Evolutionary conservation across 2,888 invertebrate genomes (phyloP), one percentile per base, ranked within the genome.

Genomic region (Lutraria lutraria): DNA sequence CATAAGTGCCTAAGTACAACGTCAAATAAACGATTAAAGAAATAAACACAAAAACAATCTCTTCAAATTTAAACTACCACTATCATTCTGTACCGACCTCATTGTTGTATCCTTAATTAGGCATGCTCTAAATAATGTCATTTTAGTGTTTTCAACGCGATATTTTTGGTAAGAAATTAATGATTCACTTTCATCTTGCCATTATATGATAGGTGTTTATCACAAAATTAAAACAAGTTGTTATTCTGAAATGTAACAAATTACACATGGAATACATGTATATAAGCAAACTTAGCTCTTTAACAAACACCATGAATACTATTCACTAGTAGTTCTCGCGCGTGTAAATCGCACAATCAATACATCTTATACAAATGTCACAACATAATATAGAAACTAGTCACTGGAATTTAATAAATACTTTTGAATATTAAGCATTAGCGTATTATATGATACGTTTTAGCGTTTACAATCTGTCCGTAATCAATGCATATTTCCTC

Each of bases 111-210:
- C 25, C 84, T 89, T 81, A 86, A 83, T 83, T 89, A 89, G 86
- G 83, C 89, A 53, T 81, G 87, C 84, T 89, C 86, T 76, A 76
- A 68, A 87, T 87, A 86, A 89, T 81, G 81, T 81, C n/a, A 83
- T 89, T 89, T 89, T 89, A 89, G 86, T 89, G 89, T 89, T 86
- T 43, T 87, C 34, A 84, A 81, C 31, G 43, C 53, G 83, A 83
- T 81, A 83, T 63, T 86, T n/a, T 79, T 56, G 25, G 82, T 25
- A 25, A 53, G 56, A 31, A 83, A 60, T 86, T 83, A 89, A 86
- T 89, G 80, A 86, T 89, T 79, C 86, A 29, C n/a, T 79, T 82
- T 83, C 63, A 83, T 86, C 31, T 83, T 89, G 83, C 43, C 43
- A 43, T 43, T 89, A 89, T 79, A 53, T 52, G 52, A 81, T 81